Evolutionary conservation across 2,113 vertebrate genomes (phyloP).

Genomic region (Oenanthe oenanthe): DNA sequence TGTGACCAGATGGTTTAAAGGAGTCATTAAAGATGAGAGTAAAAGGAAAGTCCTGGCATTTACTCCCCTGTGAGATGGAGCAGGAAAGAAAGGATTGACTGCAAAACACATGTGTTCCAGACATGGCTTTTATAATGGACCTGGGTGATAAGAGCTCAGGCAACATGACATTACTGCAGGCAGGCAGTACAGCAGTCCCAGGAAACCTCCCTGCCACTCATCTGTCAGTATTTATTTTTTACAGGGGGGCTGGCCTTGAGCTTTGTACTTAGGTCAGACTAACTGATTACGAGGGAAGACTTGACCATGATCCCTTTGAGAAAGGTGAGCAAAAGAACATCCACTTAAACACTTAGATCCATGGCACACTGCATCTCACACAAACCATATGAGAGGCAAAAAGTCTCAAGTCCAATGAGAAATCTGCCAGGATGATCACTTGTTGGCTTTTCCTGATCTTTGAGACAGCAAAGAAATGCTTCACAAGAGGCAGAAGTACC

Average conservation of each 20-base stretch:
- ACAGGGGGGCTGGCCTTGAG: neutral
- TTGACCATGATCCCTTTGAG: neutral
- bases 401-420: neutral
- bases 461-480: neutral
- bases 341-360: neutral
- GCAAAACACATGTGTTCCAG: neutral
- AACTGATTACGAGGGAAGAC: neutral
- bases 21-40: neutral
- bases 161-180: neutral
- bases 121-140: neutral
- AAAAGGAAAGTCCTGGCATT: neutral
- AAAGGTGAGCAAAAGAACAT: neutral
- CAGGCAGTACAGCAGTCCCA: neutral
- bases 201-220: neutral
- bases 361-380: neutral
- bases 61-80: neutral
- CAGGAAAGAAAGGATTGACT: neutral
- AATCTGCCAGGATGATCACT: neutral
- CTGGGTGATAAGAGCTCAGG: neutral
- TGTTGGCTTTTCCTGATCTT: neutral
- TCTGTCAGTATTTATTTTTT: neutral
- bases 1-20: neutral
- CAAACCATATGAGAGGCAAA: neutral
- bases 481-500: neutral
- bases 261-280: neutral